Base-by-base conservation (phyloP, 1,140 invertebrate genomes). In the Popillia japonica region DNA sequence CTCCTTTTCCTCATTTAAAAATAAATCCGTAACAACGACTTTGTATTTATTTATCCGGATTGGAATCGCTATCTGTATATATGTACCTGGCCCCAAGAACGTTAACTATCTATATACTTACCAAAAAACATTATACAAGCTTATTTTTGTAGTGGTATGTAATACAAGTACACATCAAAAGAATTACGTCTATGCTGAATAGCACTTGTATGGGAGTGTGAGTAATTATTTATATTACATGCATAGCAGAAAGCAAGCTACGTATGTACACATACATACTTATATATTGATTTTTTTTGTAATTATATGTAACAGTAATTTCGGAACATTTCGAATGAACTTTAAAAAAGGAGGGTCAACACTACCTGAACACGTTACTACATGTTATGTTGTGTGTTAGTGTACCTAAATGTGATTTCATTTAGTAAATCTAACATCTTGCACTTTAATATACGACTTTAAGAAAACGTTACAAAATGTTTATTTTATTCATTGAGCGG, bases 11-110 rank as follows among this genome's bases (percentile, higher is more conserved):
- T 17, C 27, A 68, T 68, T 68, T 34, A 68, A 68, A 68, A 68
- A 68, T 68, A 68, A 55, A 55, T 55, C 61, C 11, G 22, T 14
- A 68, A 68, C 61, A 68, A 68, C 27, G 27, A n/a, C 14, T 34
- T 68, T 34, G 61, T 68, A 68, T 68, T 68, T 55, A 55, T 68
- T 68, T 68, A 68, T 68, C 61, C 61, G 61, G 20, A 68, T 68
- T 20, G 61, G 20, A 68, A 68, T 68, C 61, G 20, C 22, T 68
- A 34, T 34, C 27, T 34, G 27, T 34, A 34, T 34, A 34, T 34
- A n/a, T n/a, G 23, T 64, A 68, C 61, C 27, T 27, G 7, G 14
- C 14, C 17, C 11, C 48, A 17, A 55, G 9, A 68, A 68, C 61
- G 27, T 34, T 68, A 22, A 27, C 17, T 34, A 10, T 11, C 61